Evolutionary conservation across 2,888 invertebrate genomes (phyloP), one percentile per base, ranked within the genome.

Genomic region (Eudemis profundana): DNA sequence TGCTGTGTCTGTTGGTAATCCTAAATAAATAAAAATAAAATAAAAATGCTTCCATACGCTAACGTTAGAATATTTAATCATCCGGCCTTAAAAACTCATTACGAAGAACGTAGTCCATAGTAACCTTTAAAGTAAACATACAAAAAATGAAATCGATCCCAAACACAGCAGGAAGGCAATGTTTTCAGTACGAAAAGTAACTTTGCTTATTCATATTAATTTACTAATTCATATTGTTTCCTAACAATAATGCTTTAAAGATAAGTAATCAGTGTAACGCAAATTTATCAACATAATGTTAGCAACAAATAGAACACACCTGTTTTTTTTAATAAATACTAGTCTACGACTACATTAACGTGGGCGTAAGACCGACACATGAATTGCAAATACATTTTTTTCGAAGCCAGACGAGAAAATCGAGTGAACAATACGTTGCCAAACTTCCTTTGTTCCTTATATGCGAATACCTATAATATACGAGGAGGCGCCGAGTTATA

Each of bases 371-470:
- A 75, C 70, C 72, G 73, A 74, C 76, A 78, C 78, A 82, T 79
- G 76, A 82, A 83, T 83, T 87, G 83, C 82, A 81, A 86, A 85
- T 67, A 49, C 44, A 38, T 63, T 87, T 81, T 81, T 77, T 80
- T 82, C 76, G 80, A 77, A 78, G 74, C 72, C 79, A 83, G 84
- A 81, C 84, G 76, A 73, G 76, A 80, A 82, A 82, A 81, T 67
- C 73, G 74, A 75, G 72, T 74, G 78, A 79, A 88, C 89, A 89
- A 88, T 87, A 79, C 82, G 77, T 82, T 83, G 82, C 84, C 83
- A 85, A 86, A 87, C 87, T 86, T 90, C 90, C 89, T 90, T 90
- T 90, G 90, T 91, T 89, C 87, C 87, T 81, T 85, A 81, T 79
- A 80, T 74, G 80, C 57, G 69, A 70, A 76, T 76, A 75, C 72